phyloP scores from a whole-genome alignment of 1,140 invertebrate species.

The Drosophila parvula region DNA sequence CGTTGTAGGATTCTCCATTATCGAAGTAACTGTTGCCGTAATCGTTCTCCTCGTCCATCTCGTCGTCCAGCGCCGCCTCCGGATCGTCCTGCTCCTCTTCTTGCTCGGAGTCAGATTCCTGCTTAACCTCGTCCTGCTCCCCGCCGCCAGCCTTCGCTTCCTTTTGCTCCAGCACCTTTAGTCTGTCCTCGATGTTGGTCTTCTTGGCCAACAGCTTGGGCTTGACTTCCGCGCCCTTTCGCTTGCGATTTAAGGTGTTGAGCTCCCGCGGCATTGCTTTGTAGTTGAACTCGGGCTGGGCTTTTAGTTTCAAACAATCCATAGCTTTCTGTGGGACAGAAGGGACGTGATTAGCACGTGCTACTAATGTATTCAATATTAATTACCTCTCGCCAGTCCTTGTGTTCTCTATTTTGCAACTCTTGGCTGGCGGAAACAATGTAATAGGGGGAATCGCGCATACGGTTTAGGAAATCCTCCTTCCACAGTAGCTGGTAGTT shows the following conservation, averaged over 20 bases:
- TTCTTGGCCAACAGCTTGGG: constrained; percentile 57
- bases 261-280: constrained; percentile 86
- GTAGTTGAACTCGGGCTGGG: constrained; percentile 85
- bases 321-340: constrained; percentile 85
- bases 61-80: constrained; percentile 86
- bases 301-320: constrained; percentile 86
- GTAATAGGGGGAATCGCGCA: constrained; percentile 86
- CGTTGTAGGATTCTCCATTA: constrained; percentile 93
- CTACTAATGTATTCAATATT: too few species aligned
- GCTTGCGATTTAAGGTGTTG: constrained; percentile 69
- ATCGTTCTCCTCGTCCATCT: constrained; percentile 91
- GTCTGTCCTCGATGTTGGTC: constrained; percentile 72
- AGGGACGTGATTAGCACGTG: background rate
- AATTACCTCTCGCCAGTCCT: constrained; percentile 65
- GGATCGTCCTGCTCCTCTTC: constrained; percentile 85
- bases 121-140: constrained; percentile 84
- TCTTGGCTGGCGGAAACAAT: constrained; percentile 86
- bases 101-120: constrained; percentile 83
- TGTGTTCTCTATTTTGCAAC: constrained; percentile 82
- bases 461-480: constrained; percentile 79
- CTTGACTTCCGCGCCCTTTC: constrained; percentile 23
- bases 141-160: constrained; percentile 86
- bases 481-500: constrained; percentile 81
- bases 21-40: constrained; percentile 94
- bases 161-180: constrained; percentile 86